phyloP scores from a whole-genome alignment of 1,140 invertebrate species.

The Hermetia illucens region DNA sequence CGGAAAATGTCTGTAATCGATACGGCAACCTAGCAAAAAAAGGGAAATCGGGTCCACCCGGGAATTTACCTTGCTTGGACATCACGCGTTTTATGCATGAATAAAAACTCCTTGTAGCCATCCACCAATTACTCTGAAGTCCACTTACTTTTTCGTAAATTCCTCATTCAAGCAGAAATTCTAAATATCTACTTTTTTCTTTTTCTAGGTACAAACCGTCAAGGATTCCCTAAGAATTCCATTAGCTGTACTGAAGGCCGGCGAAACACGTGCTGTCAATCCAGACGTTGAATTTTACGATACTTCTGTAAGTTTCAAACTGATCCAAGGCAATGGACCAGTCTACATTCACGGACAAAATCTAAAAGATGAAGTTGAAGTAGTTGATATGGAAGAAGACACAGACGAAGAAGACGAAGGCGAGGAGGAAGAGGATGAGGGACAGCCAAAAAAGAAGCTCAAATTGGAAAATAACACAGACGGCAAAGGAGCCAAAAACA shows the following conservation, averaged over 20 bases:
- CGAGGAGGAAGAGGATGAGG: conserved; percentile 47
- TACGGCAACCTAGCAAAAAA: too few species aligned
- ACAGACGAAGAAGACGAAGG: conserved; percentile 62
- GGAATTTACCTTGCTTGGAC: too few species aligned
- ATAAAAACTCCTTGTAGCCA: too few species aligned
- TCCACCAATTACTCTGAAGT: too few species aligned
- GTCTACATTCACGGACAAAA: conserved; percentile 74
- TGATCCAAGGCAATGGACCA: conserved; percentile 54
- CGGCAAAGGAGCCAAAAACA: conserved; percentile 35
- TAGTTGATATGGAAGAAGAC: conserved; percentile 64
- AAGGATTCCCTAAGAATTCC: conserved; percentile 65
- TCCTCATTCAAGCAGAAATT: too few species aligned
- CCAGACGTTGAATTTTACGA: conserved; percentile 73
- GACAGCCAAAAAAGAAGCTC: conserved; percentile 36
- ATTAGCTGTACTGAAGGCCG: conserved; percentile 61
- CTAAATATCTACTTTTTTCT: conserved; percentile 1
- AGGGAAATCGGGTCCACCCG: too few species aligned
- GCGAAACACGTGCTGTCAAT: conserved; percentile 57
- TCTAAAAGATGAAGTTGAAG: conserved; percentile 48
- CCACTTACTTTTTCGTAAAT: too few species aligned
- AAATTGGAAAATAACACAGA: conserved; percentile 49
- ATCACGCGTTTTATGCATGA: too few species aligned
- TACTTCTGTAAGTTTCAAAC: conserved; percentile 65
- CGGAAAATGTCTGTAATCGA: too few species aligned
- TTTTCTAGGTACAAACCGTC: conserved; percentile 59